phyloP scores from a whole-genome alignment of 2,113 vertebrate genomes.

The Heptranchias perlo region DNA sequence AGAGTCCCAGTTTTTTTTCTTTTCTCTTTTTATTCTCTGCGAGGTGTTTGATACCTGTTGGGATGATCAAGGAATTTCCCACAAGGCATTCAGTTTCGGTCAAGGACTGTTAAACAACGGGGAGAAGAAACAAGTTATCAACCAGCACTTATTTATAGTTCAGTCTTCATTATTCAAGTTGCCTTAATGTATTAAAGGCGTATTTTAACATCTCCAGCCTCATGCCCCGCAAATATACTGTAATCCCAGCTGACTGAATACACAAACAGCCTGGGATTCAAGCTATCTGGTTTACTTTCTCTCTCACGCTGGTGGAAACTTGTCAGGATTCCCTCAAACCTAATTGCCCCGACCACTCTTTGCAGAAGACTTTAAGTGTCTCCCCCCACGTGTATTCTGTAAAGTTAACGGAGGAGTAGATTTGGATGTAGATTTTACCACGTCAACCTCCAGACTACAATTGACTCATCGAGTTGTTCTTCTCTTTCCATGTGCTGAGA shows the following conservation, averaged over 20 bases:
- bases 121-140: background rate
- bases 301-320: background rate
- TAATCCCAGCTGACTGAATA: background rate
- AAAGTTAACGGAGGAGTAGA: background rate
- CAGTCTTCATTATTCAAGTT: background rate
- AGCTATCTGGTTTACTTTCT: background rate
- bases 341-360: background rate
- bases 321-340: background rate
- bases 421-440: background rate
- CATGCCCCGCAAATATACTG: background rate
- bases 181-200: background rate
- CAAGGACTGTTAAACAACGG: background rate
- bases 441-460: background rate
- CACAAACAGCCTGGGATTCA: background rate
- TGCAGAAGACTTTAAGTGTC: background rate
- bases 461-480: background rate
- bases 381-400: background rate
- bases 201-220: background rate
- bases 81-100: background rate
- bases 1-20: background rate
- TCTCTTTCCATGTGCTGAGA: background rate
- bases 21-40: background rate
- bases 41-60: background rate
- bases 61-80: background rate
- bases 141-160: background rate